Base-by-base conservation (phyloP, 2,888 invertebrate genomes). In the Erebia aethiops region DNA sequence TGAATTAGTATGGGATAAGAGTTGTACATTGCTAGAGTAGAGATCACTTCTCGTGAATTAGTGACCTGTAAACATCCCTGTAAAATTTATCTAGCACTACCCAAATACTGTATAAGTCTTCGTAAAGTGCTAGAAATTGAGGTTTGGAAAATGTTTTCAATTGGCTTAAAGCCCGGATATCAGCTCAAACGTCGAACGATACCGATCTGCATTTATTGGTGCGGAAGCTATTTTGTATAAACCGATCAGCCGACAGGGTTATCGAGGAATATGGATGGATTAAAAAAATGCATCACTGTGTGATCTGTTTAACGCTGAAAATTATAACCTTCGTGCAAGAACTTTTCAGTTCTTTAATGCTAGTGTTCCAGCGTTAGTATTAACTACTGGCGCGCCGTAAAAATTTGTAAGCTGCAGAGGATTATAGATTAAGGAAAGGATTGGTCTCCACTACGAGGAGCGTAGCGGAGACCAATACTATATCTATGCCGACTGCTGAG, bases 151-250 rank as follows among this genome's bases (percentile, higher is more conserved):
- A 83, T 81, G 79, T 81, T 84, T 81, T 80, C 82, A 79, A 83
- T 84, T 83, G 83, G 80, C 80, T 84, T 82, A 83, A 84, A 82
- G 80, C 79, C 77, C 77, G 81, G 78, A 84, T 82, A 81, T 82
- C 79, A 79, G 77, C 71, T 77, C 75, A 73, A 79, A 78, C 77
- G 69, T 62, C 72, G 73, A 73, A 70, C 72, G 68, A 72, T 75
- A 70, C 67, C 67, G 70, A 72, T 76, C 69, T 71, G 69, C 71
- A 73, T 78, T 78, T 78, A 81, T 75, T 74, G 79, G 75, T 71
- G 74, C 72, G 72, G 66, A 71, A 71, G 69, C 71, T 74, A 74
- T 72, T 75, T 74, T 74, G 75, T 75, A 74, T 74, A 76, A 75
- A 70, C 71, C 73, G 21, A 65, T 64, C 54, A 70, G 71, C 61